These are phyloP conservation scores for Drosophila grimshawi DNA, from an alignment of 1,140 invertebrate species.

Conservation along the genomic window DNA sequence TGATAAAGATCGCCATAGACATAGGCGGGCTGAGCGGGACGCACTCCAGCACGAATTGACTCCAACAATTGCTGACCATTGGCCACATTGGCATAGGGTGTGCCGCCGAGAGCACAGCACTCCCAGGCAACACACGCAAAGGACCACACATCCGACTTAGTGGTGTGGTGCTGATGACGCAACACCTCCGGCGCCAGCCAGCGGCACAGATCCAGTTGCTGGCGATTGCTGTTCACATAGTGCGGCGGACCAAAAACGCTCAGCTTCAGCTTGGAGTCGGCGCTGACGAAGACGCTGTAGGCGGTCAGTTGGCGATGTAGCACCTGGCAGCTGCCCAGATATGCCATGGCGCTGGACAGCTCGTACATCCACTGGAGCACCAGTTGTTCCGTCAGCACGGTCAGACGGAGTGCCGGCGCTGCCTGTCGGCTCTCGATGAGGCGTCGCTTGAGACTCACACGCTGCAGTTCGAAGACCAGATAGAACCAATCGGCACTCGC, in stretches of 20 bases:
- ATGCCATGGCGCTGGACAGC: slow-evolving; percentile 88
- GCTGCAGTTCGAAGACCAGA: slow-evolving; percentile 89
- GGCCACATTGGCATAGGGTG: slow-evolving; percentile 89
- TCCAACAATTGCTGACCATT: slow-evolving; percentile 88
- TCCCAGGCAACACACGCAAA: slow-evolving; percentile 94
- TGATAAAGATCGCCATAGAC: slow-evolving; percentile 92
- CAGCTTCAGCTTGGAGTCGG: slow-evolving; percentile 79
- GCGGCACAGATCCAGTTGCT: slow-evolving; percentile 88
- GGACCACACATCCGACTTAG: slow-evolving; percentile 92
- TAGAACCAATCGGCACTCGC: slow-evolving; percentile 90
- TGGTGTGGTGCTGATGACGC: slow-evolving; percentile 87
- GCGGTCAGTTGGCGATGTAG: slow-evolving; percentile 90
- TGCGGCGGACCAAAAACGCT: slow-evolving; percentile 65
- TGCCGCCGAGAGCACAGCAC: slow-evolving; percentile 92
- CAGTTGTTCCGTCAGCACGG: slow-evolving; percentile 85
- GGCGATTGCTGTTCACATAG: slow-evolving; percentile 77
- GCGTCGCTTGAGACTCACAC: slow-evolving; percentile 88
- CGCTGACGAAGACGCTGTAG: slow-evolving; percentile 87
- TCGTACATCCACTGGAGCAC: slow-evolving; percentile 85
- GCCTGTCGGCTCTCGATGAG: slow-evolving; percentile 70
- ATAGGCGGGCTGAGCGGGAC: slow-evolving; percentile 90
- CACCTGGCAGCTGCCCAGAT: slow-evolving; percentile 87
- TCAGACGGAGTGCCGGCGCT: slow-evolving; percentile 85
- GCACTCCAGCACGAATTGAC: slow-evolving; percentile 88
- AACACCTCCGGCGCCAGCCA: slow-evolving; percentile 92